Evolutionary conservation across 2,113 vertebrate genomes (phyloP), one percentile per base, ranked within the genome.

Genomic region (Egretta garzetta): DNA sequence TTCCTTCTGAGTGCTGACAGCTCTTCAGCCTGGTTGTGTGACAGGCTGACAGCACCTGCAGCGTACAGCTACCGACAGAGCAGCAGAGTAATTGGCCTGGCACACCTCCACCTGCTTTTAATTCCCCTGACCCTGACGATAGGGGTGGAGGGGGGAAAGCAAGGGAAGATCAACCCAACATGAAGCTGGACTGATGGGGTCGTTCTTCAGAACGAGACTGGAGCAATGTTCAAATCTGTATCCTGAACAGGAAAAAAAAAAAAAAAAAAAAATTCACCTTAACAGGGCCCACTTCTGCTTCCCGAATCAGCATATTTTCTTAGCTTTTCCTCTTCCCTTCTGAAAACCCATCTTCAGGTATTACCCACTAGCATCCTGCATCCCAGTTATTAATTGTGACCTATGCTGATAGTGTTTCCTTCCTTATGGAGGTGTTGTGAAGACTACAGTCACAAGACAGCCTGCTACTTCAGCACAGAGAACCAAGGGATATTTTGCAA

Each of bases 161-260:
- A 1, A 77, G 13, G 19, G 8, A 86, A 14, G 20, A 73, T 70
- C 43, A 79, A 19, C 17, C 9, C 60, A 55, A 74, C 18, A 33
- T 22, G 32, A 55, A 81, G 52, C 23, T 76, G 19, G 68, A 55
- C 64, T 63, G 39, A 75, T 5, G 16, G 14, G 18, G 28, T 50
- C 3, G 0, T 71, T 43, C 47, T 63, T 77, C 43, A 71, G 41
- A 53, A 60, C 0, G 1, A 63, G 26, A 28, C 59, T 35, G n/a
- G 11, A 81, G 68, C 14, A 49, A 59, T 0, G 0, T 8, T 59
- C 59, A 86, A 86, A 88, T 55, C 50, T 0, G 0, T 12, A 74
- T 4, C 18, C 26, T 68, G 50, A 81, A 63, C 0, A 10, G 43
- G 5, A 84, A 41, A 81, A 50, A 10, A 45, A 80, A 94, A 71